A percentile compares a stretch with the other conserved stretches of the same genome.
phyloP scores from a whole-genome alignment of 2,888 invertebrate species.

The Metopia argyrocephala region DNA sequence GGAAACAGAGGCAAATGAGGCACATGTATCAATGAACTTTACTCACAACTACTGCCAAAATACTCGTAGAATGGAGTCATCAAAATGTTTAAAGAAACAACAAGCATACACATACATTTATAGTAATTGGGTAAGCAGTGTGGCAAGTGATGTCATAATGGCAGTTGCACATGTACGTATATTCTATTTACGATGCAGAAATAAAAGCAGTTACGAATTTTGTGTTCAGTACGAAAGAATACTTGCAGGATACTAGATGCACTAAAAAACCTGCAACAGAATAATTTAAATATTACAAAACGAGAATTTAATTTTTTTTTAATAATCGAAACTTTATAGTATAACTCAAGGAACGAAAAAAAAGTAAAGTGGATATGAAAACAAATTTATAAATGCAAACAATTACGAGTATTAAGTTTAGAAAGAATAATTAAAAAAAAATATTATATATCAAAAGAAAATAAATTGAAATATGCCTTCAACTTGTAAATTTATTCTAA shows the following conservation, averaged over 20 bases:
- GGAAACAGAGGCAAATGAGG: too few species aligned
- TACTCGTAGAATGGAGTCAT: constrained; percentile 1
- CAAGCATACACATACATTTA: background rate
- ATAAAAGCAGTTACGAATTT: constrained; percentile 27
- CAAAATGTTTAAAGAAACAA: background rate
- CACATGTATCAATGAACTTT: constrained; percentile 46
- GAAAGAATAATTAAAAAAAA: background rate
- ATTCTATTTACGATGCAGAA: constrained; percentile 30
- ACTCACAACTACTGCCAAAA: constrained; percentile 33
- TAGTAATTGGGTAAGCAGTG: background rate
- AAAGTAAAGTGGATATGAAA: background rate
- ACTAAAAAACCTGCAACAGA: too few species aligned
- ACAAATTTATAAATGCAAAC: background rate
- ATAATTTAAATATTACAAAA: background rate
- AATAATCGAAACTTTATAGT: constrained; percentile 32
- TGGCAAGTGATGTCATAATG: constrained; percentile 49
- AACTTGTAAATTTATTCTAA: constrained; percentile 67
- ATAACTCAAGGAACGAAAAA: constrained; percentile 21
- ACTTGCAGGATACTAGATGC: constrained; percentile 45
- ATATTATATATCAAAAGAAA: background rate
- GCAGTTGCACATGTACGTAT: constrained; percentile 11
- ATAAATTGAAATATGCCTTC: constrained; percentile 54
- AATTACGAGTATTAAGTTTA: background rate
- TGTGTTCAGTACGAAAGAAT: constrained; percentile 46
- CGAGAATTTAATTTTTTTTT: constrained; percentile 1